A percentile compares a stretch with the other conserved stretches of the same genome.
Evolutionary conservation across 2,113 vertebrate genomes (phyloP).

Genomic region (Hippocampus barbouri): DNA sequence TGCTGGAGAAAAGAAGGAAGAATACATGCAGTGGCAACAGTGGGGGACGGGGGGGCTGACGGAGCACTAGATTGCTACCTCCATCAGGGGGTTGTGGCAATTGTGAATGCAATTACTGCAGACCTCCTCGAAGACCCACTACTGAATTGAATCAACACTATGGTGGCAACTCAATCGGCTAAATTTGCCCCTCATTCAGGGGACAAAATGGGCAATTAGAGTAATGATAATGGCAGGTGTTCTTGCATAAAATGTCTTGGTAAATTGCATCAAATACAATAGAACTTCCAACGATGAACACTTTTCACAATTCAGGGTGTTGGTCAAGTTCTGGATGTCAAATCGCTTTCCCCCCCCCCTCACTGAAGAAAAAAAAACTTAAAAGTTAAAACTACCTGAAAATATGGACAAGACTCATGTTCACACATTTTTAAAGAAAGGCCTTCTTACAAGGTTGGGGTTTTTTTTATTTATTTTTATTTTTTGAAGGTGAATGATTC

Average conservation of each 20-base stretch:
- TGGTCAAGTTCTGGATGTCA: background rate
- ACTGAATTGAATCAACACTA: conserved; percentile 51
- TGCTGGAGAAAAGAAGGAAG: conserved; percentile 26
- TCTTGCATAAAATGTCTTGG: conserved; percentile 25
- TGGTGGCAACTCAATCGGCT: conserved; percentile 48
- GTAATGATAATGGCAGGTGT: conserved; percentile 51
- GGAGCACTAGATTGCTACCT: conserved; percentile 28
- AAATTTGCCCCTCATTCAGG: conserved; percentile 45
- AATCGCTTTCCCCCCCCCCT: background rate
- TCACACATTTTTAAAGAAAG: conserved; percentile 31
- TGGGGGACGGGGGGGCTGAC: background rate
- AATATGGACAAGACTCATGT: conserved; percentile 9
- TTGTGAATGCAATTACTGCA: conserved; percentile 58
- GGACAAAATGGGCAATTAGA: conserved; percentile 46
- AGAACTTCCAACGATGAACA: conserved; percentile 1
- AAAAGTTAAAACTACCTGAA: conserved; percentile 33
- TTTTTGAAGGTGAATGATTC: conserved; percentile 33
- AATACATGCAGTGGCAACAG: conserved; percentile 43
- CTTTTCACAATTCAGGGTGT: background rate
- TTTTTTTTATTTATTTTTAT: conserved; percentile 24
- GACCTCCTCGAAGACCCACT: conserved; percentile 49
- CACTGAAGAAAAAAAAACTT: too few relatives aligned
- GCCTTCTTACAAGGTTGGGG: conserved; percentile 1
- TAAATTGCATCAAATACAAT: conserved; percentile 10
- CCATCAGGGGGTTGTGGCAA: conserved; percentile 33